phyloP scores from a whole-genome alignment of 2,888 invertebrate species.

The Phaonia tiefii region DNA sequence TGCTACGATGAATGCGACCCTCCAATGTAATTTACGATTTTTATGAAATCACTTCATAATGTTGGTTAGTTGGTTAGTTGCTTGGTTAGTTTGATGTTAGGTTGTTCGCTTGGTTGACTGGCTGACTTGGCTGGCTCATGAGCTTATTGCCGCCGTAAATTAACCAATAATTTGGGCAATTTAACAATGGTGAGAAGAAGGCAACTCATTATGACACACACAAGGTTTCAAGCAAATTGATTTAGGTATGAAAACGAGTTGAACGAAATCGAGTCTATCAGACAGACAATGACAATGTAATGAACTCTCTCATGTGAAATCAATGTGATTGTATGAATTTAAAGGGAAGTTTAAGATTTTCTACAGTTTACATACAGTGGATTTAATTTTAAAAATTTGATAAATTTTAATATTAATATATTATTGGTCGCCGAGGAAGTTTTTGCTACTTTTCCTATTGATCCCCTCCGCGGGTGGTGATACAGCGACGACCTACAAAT shows the following conservation, averaged over 20 bases:
- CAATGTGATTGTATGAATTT: not conserved
- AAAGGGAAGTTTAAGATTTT: too few relatives aligned
- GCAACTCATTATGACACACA: too few relatives aligned
- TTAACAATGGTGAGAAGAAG: not conserved
- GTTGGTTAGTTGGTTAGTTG: not conserved
- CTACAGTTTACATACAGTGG: too few relatives aligned
- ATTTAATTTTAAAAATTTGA: too few relatives aligned
- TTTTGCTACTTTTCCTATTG: too few relatives aligned
- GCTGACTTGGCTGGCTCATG: too few relatives aligned
- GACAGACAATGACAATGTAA: not conserved
- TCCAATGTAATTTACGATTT: not conserved
- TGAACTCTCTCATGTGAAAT: not conserved
- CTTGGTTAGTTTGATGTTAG: not conserved
- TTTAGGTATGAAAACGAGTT: not conserved
- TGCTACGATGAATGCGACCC: slow-evolving; percentile 47
- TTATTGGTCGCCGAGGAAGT: too few relatives aligned
- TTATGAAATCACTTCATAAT: not conserved
- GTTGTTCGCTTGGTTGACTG: not conserved
- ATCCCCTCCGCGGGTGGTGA: too few relatives aligned
- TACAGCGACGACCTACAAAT: too few relatives aligned
- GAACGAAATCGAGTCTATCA: not conserved
- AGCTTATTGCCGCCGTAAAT: slow-evolving; percentile 8
- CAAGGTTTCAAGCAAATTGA: slow-evolving; percentile 9
- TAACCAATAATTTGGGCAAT: not conserved
- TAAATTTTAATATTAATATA: too few relatives aligned